phyloP scores from a whole-genome alignment of 2,113 vertebrate genomes.

The Corythoichthys intestinalis region DNA sequence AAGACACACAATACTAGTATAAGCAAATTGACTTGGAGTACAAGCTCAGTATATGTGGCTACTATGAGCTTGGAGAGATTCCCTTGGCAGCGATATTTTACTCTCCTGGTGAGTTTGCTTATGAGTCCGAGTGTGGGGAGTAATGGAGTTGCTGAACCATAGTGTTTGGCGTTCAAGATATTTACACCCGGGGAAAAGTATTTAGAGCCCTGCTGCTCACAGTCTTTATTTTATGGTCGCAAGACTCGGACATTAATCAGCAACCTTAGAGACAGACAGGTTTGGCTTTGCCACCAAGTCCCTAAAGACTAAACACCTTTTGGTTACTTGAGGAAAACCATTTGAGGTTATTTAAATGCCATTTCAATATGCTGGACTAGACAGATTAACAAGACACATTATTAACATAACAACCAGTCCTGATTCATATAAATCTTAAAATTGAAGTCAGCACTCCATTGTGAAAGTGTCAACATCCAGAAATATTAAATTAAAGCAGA shows the following conservation, averaged over 20 bases:
- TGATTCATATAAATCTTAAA: neutral
- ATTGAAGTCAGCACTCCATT: neutral
- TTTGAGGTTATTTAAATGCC: neutral
- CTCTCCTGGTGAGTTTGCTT: neutral
- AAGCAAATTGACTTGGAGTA: neutral
- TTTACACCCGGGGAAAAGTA: constrained; percentile 1
- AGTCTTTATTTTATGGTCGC: neutral
- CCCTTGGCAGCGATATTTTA: neutral
- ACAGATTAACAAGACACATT: neutral
- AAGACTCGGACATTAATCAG: neutral
- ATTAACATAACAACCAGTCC: neutral
- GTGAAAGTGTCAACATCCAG: neutral
- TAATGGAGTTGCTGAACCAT: neutral
- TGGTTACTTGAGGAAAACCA: neutral
- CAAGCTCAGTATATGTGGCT: neutral
- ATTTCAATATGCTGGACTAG: neutral
- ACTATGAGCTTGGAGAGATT: neutral
- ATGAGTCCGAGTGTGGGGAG: neutral
- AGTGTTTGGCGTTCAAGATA: neutral
- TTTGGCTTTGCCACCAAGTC: neutral
- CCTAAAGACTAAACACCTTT: neutral
- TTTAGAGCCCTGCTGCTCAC: neutral
- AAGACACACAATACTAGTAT: neutral
- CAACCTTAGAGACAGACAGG: neutral
- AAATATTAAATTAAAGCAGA: neutral